Evolutionary conservation across 2,797 vertebrate species (phyloP).

Genomic region (Streptopelia turtur): DNA sequence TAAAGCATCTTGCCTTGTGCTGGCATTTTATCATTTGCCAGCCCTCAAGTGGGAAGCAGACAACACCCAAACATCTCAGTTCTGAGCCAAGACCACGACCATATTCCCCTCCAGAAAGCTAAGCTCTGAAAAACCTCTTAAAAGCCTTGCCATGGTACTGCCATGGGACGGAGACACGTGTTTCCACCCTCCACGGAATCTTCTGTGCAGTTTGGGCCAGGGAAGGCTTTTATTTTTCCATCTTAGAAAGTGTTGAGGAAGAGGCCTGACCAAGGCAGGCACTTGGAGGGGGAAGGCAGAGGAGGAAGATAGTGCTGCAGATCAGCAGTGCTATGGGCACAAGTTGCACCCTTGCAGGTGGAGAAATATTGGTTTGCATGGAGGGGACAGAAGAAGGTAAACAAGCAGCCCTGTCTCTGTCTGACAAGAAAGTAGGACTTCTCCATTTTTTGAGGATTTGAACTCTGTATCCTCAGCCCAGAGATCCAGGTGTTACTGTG

Average conservation of each 20-base stretch:
- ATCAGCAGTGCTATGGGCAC: neutral
- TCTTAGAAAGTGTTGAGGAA: neutral
- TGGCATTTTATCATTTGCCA: neutral
- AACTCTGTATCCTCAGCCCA: neutral
- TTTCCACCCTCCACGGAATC: neutral
- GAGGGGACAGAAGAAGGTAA: neutral
- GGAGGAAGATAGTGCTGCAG: neutral
- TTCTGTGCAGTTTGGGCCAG: neutral
- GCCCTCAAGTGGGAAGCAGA: neutral
- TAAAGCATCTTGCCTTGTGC: fast-evolving
- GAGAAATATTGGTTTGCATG: neutral
- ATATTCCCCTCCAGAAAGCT: neutral
- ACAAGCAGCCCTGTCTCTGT: neutral
- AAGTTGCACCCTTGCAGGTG: neutral
- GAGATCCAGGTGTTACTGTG: neutral
- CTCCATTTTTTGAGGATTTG: neutral
- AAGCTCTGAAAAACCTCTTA: neutral
- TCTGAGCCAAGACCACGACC: neutral
- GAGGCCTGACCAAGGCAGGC: neutral
- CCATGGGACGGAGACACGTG: neutral
- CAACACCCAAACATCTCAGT: neutral
- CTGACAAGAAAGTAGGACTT: neutral
- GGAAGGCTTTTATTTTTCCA: neutral
- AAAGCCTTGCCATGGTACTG: neutral
- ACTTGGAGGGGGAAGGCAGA: neutral